Percentiles rank a stretch among this genome's conserved stretches.
Evolutionary conservation across 2,113 vertebrate genomes (phyloP).

Genomic region (Notiomystis cincta): DNA sequence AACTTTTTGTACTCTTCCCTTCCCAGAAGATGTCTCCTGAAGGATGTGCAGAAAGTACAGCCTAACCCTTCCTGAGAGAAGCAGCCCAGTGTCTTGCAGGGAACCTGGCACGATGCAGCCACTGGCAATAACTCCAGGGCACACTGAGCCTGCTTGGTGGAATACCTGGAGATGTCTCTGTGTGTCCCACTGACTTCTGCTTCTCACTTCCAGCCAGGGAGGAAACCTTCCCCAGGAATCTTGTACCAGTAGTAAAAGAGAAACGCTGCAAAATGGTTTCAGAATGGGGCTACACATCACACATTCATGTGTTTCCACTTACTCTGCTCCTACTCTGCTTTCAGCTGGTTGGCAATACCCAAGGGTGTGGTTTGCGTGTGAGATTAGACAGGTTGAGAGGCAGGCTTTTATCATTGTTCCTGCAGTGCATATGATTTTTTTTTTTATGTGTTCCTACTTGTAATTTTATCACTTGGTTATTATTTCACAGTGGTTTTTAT

Average conservation of each 20-base stretch:
- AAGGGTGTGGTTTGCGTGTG: conserved; percentile 43
- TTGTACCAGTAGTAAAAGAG: neutral
- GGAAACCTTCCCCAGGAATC: neutral
- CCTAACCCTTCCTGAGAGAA: neutral
- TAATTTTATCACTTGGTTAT: conserved; percentile 66
- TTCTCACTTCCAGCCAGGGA: neutral
- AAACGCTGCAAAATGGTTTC: neutral
- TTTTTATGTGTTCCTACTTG: conserved; percentile 58
- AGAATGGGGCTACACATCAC: neutral
- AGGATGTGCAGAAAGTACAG: neutral
- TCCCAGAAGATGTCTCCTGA: neutral
- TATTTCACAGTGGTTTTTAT: conserved; percentile 58
- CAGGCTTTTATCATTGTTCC: conserved; percentile 51
- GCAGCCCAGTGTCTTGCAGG: neutral
- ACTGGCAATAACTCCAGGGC: neutral
- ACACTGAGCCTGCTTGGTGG: neutral
- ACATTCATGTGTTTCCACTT: conserved; percentile 11
- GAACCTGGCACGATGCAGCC: neutral
- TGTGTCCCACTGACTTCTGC: neutral
- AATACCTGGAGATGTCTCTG: neutral
- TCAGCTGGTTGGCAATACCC: conserved; percentile 42
- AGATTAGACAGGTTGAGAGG: conserved; percentile 60
- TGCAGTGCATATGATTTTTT: conserved; percentile 26
- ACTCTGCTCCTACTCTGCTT: neutral
- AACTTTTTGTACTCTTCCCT: neutral